These are phyloP conservation scores for Leptura quadrifasciata DNA, from an alignment of 2,888 invertebrate genomes.

Conservation along the genomic window DNA sequence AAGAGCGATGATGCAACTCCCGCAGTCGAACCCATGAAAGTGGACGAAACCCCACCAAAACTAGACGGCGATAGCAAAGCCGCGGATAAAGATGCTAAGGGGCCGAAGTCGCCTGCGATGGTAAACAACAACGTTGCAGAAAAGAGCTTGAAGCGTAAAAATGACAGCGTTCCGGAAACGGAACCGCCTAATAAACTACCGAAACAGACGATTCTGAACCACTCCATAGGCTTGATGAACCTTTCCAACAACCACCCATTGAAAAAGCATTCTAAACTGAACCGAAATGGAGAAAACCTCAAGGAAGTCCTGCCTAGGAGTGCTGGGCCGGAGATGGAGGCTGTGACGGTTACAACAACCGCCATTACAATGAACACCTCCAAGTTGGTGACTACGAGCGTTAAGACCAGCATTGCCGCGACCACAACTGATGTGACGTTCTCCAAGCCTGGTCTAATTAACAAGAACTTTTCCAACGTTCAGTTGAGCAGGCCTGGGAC, in stretches of 20 bases:
- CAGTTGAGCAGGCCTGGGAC: conserved; percentile 47
- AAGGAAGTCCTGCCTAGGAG: conserved; percentile 40
- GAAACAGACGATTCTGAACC: conserved; percentile 68
- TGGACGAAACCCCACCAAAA: neutral
- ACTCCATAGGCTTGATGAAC: conserved; percentile 68
- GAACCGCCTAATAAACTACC: conserved; percentile 64
- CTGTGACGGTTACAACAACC: conserved; percentile 15
- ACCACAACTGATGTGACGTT: conserved; percentile 26
- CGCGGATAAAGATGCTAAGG: neutral
- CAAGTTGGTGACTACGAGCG: neutral
- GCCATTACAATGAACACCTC: neutral
- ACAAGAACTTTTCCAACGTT: conserved; percentile 41
- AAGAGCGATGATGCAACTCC: conserved; percentile 47
- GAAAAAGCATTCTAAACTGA: conserved; percentile 66
- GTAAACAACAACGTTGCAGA: conserved; percentile 36
- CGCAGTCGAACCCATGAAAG: conserved; percentile 16
- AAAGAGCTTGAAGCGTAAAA: conserved; percentile 58
- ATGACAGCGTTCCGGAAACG: conserved; percentile 47
- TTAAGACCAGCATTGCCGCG: neutral
- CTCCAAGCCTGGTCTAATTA: conserved; percentile 52
- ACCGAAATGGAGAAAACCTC: conserved; percentile 59
- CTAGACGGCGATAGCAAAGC: neutral
- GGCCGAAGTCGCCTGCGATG: neutral
- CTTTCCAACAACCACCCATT: conserved; percentile 71
- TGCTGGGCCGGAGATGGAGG: conserved; percentile 29